phyloP scores from a whole-genome alignment of 2,113 vertebrate genomes.

The Maccullochella peelii region DNA sequence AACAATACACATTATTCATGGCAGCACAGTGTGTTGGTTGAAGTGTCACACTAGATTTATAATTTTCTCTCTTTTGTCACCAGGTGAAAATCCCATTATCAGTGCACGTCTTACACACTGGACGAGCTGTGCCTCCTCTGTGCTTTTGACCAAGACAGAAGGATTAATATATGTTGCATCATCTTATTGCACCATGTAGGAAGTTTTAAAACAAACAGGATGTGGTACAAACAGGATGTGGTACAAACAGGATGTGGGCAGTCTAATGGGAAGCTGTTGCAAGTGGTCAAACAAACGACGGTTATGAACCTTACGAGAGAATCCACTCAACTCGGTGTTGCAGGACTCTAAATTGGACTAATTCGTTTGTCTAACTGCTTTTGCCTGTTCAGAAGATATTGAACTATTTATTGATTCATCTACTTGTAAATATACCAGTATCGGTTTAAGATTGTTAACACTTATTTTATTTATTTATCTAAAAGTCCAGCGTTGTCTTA shows the following conservation, averaged over 20 bases:
- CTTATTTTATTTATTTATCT: conserved; percentile 27
- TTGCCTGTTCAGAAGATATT: not conserved
- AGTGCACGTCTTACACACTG: conserved; percentile 30
- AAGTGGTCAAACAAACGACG: conserved; percentile 26
- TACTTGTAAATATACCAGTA: conserved; percentile 39
- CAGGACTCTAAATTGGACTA: conserved; percentile 3
- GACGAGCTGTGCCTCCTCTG: conserved; percentile 25
- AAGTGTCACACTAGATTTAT: conserved; percentile 19
- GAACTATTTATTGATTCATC: conserved; percentile 39
- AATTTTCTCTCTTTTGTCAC: conserved; percentile 39
- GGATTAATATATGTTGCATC: conserved; percentile 51
- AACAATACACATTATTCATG: not conserved
- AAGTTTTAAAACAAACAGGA: conserved; percentile 34
- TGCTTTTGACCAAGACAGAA: not conserved
- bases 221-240: conserved; percentile 28
- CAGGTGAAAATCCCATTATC: conserved; percentile 52
- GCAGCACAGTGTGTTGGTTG: not conserved
- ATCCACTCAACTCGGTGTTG: not conserved
- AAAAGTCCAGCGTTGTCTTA: not conserved
- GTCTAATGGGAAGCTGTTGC: conserved; percentile 16
- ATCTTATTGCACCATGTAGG: not conserved
- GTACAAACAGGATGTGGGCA: conserved; percentile 27
- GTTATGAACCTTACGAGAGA: not conserved
- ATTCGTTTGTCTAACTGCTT: not conserved
- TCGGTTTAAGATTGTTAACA: not conserved